Conservation (phyloP, 2,113 vertebrate genomes). For the Petrocephalus zakoni region DNA sequence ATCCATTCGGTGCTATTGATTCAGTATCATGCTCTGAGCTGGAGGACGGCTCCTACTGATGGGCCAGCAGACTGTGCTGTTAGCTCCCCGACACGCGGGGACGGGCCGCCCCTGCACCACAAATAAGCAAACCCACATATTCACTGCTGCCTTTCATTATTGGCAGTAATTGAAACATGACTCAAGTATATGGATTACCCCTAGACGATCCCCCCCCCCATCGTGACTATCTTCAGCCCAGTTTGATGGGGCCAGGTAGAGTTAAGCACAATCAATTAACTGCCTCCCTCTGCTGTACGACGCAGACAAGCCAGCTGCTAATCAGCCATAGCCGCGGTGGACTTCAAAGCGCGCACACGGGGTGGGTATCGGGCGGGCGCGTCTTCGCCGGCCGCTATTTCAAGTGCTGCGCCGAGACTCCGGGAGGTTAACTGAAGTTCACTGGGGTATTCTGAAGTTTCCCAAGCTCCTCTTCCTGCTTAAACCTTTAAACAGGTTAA, state of each 20-base stretch:
- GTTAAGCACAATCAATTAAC: slow-evolving; percentile 9
- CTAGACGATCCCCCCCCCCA: background rate
- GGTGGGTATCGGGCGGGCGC: background rate
- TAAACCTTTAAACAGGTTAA: background rate
- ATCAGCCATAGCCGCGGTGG: background rate
- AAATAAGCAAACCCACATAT: background rate
- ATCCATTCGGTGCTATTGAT: slow-evolving; percentile 66
- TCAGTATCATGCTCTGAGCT: background rate
- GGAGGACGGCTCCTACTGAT: background rate
- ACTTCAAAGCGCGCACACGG: background rate
- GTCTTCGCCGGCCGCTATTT: background rate
- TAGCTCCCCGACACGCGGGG: background rate
- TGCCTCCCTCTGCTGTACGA: background rate
- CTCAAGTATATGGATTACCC: background rate
- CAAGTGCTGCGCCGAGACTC: background rate
- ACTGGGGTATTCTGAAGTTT: background rate
- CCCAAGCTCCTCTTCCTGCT: background rate
- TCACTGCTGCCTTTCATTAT: slow-evolving; percentile 2
- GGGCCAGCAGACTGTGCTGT: background rate
- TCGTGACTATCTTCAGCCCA: background rate
- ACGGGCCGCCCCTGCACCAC: background rate
- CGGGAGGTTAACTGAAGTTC: slow-evolving; percentile 2
- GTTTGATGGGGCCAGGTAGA: slow-evolving; percentile 4
- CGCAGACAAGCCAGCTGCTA: background rate
- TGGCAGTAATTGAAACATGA: slow-evolving; percentile 7